Base-by-base conservation (phyloP, 2,113 vertebrate genomes). In the Holacanthus passer region DNA sequence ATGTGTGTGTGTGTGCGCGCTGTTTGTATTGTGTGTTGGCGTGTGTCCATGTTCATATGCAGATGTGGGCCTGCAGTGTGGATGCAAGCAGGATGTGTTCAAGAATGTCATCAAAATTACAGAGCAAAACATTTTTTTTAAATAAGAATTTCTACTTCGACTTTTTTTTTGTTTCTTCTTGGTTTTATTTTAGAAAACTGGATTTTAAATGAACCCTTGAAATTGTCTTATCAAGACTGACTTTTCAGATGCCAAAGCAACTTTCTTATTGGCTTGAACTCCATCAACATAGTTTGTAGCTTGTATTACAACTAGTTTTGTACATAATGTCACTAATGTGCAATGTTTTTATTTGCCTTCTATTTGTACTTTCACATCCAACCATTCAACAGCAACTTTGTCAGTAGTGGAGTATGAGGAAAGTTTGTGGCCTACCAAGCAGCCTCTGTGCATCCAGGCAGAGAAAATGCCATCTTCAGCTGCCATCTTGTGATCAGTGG, bases 401-500 rank as follows among this genome's bases (percentile, higher is more conserved):
- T 53, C 45, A 60, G 45, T 56, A 39, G 37, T n/a, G 13, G 41
- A 64, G 29, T 48, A 48, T 74, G 37, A 27, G 0, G 10, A 47
- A 29, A n/a, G 16, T 16, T 39, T 24, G 35, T 47, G 45, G 60
- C 9, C 62, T 27, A 39, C 4, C 22, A 24, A 70, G 31, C 39
- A 70, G 37, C 55, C 11, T 24, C 39, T n/a, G 19, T 31, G 48
- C 39, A 39, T 27, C 14, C 32, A 41, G 45, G 24, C 45, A 82
- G 17, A 62, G 16, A 27, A 63, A 78, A 66, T 12, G 19, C 65
- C 27, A 77, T 83, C 52, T 63, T 85, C 66, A 62, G 27, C 87
- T 91, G 73, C 83, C 92, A 85, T 64, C 93, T 87, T 79, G 88
- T 92, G 93, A 31, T 16, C 19, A 81, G 12, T 3, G 0, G 8